These are phyloP conservation scores for Trissolcus basalis DNA, from an alignment of 1,140 invertebrate genomes.

Conservation along the genomic window DNA sequence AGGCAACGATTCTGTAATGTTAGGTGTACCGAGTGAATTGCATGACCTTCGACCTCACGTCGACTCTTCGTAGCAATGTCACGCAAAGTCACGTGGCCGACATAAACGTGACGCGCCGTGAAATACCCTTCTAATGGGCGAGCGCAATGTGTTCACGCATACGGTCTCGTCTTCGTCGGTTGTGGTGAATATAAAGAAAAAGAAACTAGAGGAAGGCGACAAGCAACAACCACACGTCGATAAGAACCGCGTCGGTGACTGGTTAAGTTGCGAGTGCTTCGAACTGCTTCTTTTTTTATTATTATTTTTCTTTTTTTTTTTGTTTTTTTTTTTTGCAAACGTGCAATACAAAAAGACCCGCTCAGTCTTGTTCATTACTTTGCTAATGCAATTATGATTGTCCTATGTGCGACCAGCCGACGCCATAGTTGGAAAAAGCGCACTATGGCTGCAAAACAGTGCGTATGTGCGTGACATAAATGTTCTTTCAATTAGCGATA, in stretches of 20 bases:
- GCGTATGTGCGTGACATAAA: constrained; percentile 60
- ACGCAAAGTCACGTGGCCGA: constrained; percentile 72
- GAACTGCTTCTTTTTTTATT: constrained; percentile 8
- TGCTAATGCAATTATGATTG: constrained; percentile 72
- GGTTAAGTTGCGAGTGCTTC: constrained; percentile 46
- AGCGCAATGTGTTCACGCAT: constrained; percentile 69
- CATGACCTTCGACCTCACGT: constrained; percentile 65
- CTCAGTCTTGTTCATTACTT: constrained; percentile 66
- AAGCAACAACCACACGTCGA: constrained; percentile 47
- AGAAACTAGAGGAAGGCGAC: constrained; percentile 39
- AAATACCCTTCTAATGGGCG: constrained; percentile 73
- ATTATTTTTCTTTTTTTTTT: no score
- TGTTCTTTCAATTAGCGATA: constrained; percentile 64
- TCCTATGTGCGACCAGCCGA: constrained; percentile 52
- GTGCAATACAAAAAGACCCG: constrained; percentile 42
- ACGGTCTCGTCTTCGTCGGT: constrained; percentile 57
- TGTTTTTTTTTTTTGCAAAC: constrained; percentile 18
- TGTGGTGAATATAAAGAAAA: constrained; percentile 35
- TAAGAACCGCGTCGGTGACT: constrained; percentile 50
- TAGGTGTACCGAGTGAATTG: constrained; percentile 66
- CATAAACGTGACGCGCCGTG: constrained; percentile 74
- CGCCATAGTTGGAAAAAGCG: constrained; percentile 61
- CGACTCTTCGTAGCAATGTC: constrained; percentile 68
- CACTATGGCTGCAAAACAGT: constrained; percentile 53
- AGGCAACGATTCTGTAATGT: constrained; percentile 49